Percentiles rank a stretch among this genome's conserved stretches.
Conservation (phyloP, 1,140 invertebrate genomes). For the Tetramorium alpestre region DNA sequence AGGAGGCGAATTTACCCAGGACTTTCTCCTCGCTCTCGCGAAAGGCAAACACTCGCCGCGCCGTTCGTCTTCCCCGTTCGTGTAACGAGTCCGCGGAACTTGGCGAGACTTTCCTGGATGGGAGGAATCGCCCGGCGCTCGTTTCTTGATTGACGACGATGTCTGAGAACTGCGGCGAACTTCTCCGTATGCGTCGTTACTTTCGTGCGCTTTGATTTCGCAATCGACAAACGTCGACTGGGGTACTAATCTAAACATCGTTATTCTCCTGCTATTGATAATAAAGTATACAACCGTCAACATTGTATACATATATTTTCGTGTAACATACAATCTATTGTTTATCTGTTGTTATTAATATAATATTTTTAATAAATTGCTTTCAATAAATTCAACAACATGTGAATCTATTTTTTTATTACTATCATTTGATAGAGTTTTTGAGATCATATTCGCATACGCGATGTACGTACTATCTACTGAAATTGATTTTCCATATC, state of each 20-base stretch:
- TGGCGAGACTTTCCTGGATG: conserved; percentile 33
- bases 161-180: conserved; percentile 36
- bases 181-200: conserved; percentile 19
- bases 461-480: background rate
- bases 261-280: background rate
- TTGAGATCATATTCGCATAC: background rate
- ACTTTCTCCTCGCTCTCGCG: conserved; percentile 52
- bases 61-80: conserved; percentile 45
- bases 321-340: background rate
- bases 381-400: background rate
- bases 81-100: conserved; percentile 59
- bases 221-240: background rate
- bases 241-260: conserved; percentile 7
- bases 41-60: conserved; percentile 70
- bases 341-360: background rate
- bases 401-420: background rate
- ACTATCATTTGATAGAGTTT: background rate
- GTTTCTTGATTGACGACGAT: conserved; percentile 57
- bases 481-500: background rate
- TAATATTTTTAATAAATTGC: background rate
- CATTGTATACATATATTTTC: background rate
- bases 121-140: conserved; percentile 25
- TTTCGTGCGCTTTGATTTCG: conserved; percentile 52
- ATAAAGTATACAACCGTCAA: too few species aligned
- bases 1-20: conserved; percentile 48